phyloP scores from a whole-genome alignment of 2,888 invertebrate species.

The Lochmaea capreae region DNA sequence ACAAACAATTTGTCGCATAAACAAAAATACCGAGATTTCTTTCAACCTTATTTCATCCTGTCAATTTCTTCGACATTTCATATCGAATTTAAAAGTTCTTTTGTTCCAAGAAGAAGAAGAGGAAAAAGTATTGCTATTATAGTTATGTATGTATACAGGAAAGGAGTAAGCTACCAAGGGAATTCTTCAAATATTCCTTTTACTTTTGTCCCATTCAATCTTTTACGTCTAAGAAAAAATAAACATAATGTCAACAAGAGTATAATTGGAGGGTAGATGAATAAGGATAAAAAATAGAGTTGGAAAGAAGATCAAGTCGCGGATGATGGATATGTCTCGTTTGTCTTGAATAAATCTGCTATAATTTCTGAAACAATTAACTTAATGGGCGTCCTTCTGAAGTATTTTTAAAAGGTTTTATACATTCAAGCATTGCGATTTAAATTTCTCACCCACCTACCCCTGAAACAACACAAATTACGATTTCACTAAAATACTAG shows the following conservation, averaged over 20 bases:
- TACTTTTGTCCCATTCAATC: slow-evolving; percentile 33
- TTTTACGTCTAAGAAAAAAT: slow-evolving; percentile 29
- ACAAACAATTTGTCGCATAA: too few species aligned
- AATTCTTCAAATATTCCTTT: slow-evolving; percentile 27
- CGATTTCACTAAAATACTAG: too few species aligned
- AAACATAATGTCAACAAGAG: slow-evolving; percentile 41
- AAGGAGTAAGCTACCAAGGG: background rate
- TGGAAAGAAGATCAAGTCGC: slow-evolving; percentile 39
- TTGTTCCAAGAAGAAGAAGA: too few species aligned
- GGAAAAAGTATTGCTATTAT: too few species aligned
- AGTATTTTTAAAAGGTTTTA: background rate
- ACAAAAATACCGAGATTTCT: too few species aligned
- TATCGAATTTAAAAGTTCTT: too few species aligned
- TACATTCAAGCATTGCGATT: too few species aligned
- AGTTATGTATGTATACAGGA: too few species aligned
- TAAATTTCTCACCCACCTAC: too few species aligned
- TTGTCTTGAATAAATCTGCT: slow-evolving; percentile 50
- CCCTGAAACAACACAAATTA: too few species aligned
- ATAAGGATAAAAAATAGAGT: slow-evolving; percentile 12
- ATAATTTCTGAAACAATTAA: slow-evolving; percentile 48
- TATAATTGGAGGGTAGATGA: slow-evolving; percentile 44
- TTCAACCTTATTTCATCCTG: too few species aligned
- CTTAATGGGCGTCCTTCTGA: slow-evolving; percentile 33
- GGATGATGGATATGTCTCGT: slow-evolving; percentile 52
- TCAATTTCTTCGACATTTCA: too few species aligned